A percentile compares a stretch with the other conserved stretches of the same genome.
Conservation (phyloP, 2,113 vertebrate genomes). For the Procavia capensis region DNA sequence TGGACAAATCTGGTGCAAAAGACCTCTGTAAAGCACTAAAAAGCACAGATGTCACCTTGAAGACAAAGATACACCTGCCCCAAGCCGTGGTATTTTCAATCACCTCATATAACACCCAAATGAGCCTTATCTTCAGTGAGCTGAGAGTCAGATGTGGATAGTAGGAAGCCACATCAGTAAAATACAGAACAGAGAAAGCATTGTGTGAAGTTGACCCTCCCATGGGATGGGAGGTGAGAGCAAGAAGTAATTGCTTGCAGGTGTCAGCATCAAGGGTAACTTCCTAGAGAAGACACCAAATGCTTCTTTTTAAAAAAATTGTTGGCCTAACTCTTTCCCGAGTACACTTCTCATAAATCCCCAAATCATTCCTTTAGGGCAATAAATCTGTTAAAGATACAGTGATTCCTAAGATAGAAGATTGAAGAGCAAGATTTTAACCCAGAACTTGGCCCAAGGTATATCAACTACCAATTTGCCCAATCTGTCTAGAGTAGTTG, state of each 20-base stretch:
- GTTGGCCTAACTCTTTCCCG: neutral
- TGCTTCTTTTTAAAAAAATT: neutral
- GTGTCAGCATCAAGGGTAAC: too few species aligned
- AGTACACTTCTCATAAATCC: neutral
- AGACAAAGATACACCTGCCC: too few species aligned
- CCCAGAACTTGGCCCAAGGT: neutral
- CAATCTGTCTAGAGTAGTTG: neutral
- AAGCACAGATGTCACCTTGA: too few species aligned
- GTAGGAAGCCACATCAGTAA: neutral
- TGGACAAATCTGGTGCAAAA: too few species aligned
- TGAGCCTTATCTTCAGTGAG: neutral
- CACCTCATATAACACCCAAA: too few species aligned
- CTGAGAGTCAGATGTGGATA: neutral
- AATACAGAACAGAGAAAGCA: neutral
- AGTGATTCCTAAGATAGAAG: neutral
- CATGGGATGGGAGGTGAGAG: neutral
- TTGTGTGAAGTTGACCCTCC: neutral
- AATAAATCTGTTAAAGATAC: neutral
- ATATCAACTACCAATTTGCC: neutral
- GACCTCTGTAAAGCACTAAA: too few species aligned
- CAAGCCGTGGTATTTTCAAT: too few species aligned
- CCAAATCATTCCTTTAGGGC: neutral
- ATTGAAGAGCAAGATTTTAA: neutral
- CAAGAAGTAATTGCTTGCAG: neutral
- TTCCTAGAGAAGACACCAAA: neutral